These are phyloP conservation scores for Coregonus clupeaformis DNA, from an alignment of 2,113 vertebrate species.

Conservation along the genomic window DNA sequence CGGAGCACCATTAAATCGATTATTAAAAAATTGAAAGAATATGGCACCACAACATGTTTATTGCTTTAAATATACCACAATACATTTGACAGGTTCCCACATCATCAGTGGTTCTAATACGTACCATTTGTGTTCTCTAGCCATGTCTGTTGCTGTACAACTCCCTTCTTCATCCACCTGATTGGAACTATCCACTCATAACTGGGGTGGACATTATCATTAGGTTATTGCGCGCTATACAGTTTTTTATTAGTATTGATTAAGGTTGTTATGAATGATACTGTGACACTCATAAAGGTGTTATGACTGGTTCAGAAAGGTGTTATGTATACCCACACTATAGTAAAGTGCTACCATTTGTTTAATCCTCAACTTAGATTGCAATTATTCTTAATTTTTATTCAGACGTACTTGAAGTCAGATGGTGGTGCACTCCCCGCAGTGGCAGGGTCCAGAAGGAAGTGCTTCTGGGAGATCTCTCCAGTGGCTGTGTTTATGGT, in stretches of 20 bases:
- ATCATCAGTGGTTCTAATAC: background rate
- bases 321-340: too few relatives aligned
- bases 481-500: constrained; percentile 73
- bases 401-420: constrained; percentile 70
- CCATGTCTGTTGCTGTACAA: background rate
- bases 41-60: too few relatives aligned
- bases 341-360: too few relatives aligned
- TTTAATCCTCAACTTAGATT: too few relatives aligned
- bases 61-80: too few relatives aligned
- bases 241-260: too few relatives aligned
- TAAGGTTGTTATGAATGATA: background rate
- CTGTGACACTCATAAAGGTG: background rate
- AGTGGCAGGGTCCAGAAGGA: constrained; percentile 77
- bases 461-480: constrained; percentile 74
- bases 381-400: background rate
- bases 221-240: too few relatives aligned
- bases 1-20: too few relatives aligned
- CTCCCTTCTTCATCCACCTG: constrained; percentile 49
- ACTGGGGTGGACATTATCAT: constrained; percentile 60
- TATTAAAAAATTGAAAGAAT: too few relatives aligned
- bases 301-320: too few relatives aligned
- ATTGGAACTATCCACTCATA: constrained; percentile 86
- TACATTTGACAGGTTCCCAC: too few relatives aligned
- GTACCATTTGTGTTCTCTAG: constrained; percentile 61
- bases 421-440: constrained; percentile 69